Evolutionary conservation across 2,888 invertebrate genomes (phyloP).

Genomic region (Lobophora halterata): DNA sequence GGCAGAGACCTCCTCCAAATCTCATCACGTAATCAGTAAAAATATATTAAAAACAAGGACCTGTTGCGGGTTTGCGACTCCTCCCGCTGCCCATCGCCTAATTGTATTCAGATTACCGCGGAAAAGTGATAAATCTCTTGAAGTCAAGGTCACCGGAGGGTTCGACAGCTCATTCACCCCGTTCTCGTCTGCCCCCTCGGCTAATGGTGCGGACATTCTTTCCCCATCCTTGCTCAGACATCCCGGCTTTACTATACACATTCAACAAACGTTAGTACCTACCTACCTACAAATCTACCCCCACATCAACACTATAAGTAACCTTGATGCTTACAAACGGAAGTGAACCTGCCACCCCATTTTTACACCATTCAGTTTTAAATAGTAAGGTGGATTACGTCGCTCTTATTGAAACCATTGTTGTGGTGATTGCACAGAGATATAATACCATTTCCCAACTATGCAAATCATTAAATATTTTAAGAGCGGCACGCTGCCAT

Average conservation of each 20-base stretch:
- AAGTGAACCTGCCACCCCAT: slow-evolving; percentile 41
- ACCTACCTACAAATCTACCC: slow-evolving; percentile 42
- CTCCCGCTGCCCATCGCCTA: slow-evolving; percentile 64
- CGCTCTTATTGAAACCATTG: slow-evolving; percentile 4
- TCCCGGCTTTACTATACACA: slow-evolving; percentile 52
- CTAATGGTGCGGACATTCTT: slow-evolving; percentile 75
- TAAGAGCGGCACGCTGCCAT: no score
- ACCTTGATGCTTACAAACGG: slow-evolving; percentile 38
- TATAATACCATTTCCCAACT: no score
- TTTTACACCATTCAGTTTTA: slow-evolving; percentile 31
- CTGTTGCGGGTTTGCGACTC: slow-evolving; percentile 58
- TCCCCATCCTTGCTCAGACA: slow-evolving; percentile 62
- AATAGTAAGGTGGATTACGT: slow-evolving; percentile 20
- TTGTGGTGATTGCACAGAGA: slow-evolving; percentile 10
- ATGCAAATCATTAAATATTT: no score
- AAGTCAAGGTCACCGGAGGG: slow-evolving; percentile 77
- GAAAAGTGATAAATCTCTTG: slow-evolving; percentile 75
- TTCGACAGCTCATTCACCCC: slow-evolving; percentile 77
- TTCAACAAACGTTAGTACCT: slow-evolving; percentile 38
- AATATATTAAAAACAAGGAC: slow-evolving; percentile 45
- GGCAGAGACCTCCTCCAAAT: no score
- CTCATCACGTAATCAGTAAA: slow-evolving; percentile 6
- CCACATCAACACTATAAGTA: slow-evolving; percentile 39
- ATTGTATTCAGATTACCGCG: slow-evolving; percentile 77
- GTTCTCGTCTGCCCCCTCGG: slow-evolving; percentile 67